Evolutionary conservation across 2,113 vertebrate genomes (phyloP).

Genomic region (rabbit (Oryctolagus cuniculus)): DNA sequence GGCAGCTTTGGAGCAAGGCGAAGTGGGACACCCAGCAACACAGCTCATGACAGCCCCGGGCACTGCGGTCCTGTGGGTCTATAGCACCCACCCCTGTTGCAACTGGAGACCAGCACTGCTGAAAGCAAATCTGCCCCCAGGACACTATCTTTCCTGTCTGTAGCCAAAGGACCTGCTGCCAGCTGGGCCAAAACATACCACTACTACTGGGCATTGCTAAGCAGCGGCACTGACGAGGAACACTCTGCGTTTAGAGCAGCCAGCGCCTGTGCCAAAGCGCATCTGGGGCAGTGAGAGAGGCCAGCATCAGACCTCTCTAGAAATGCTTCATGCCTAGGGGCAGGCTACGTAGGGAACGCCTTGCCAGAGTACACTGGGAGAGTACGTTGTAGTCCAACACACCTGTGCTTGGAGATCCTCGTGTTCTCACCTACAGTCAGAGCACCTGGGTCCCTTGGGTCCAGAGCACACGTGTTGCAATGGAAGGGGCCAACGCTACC

Average conservation of each 20-base stretch:
- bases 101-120: background rate
- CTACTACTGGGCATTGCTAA: background rate
- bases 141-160: slow-evolving; percentile 69
- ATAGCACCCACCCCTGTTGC: background rate
- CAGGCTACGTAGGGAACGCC: too few relatives aligned
- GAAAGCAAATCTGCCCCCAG: slow-evolving; percentile 72
- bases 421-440: background rate
- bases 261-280: background rate
- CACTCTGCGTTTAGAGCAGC: background rate
- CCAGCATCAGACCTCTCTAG: too few relatives aligned
- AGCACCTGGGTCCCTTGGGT: background rate
- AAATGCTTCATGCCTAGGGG: too few relatives aligned
- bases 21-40: background rate
- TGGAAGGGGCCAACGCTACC: background rate
- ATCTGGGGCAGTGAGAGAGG: too few relatives aligned
- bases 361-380: too few relatives aligned
- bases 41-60: background rate
- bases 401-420: too few relatives aligned
- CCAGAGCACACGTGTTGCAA: background rate
- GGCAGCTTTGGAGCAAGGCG: background rate
- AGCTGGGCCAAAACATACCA: slow-evolving; percentile 46
- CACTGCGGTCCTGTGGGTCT: background rate
- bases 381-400: too few relatives aligned
- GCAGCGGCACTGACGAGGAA: background rate
- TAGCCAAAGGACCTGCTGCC: slow-evolving; percentile 42